Evolutionary conservation across 2,113 vertebrate species (phyloP).

Genomic region (Ictalurus punctatus): DNA sequence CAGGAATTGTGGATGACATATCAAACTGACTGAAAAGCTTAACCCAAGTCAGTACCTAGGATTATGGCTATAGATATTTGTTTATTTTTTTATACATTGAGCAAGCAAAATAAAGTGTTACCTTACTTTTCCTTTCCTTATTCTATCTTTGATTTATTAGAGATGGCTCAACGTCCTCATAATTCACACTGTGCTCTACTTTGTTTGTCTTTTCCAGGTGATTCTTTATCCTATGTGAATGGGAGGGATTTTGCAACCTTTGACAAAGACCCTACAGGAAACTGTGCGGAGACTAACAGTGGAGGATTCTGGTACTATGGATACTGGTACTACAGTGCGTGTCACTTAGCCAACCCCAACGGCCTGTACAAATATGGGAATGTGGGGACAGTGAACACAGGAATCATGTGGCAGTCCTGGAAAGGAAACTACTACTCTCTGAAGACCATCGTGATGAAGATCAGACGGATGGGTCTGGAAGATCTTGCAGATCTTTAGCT

Average conservation of each 20-base stretch:
- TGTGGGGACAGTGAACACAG: not conserved
- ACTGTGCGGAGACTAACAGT: not conserved
- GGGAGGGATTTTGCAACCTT: not conserved
- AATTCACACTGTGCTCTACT: not conserved
- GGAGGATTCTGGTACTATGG: slow-evolving; percentile 64
- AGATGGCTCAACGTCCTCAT: not conserved
- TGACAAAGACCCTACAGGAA: not conserved
- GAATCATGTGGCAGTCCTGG: slow-evolving; percentile 39
- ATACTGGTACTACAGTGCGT: slow-evolving; percentile 66
- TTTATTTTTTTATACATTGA: too few species aligned
- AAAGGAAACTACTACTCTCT: slow-evolving; percentile 48
- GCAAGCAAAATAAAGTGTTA: too few species aligned
- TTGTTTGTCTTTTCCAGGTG: slow-evolving; percentile 4
- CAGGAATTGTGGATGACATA: too few species aligned
- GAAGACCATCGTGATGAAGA: slow-evolving; percentile 58
- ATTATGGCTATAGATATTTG: too few species aligned
- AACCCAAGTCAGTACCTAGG: too few species aligned
- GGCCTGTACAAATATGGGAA: slow-evolving; percentile 58
- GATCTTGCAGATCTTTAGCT: not conserved
- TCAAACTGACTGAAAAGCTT: too few species aligned
- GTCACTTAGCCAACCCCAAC: slow-evolving; percentile 72
- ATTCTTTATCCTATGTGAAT: slow-evolving; percentile 26
- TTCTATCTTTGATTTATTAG: too few species aligned
- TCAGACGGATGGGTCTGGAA: slow-evolving; percentile 36
- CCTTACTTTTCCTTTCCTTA: too few species aligned